These are phyloP conservation scores for Mirounga angustirostris DNA, from an alignment of 2,113 vertebrate species.

Conservation along the genomic window DNA sequence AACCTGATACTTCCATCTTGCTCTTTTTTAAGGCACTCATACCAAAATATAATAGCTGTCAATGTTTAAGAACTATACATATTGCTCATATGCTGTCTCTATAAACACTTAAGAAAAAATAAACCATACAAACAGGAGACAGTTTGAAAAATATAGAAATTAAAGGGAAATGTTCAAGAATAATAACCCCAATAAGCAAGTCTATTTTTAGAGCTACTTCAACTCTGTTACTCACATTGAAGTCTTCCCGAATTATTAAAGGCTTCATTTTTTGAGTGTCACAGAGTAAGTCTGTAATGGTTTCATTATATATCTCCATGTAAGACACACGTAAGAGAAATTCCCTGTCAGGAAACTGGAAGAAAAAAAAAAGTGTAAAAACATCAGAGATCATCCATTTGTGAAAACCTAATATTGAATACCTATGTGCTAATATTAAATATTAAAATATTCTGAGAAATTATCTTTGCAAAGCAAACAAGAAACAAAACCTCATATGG, in stretches of 20 bases:
- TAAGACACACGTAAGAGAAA: conserved; percentile 97
- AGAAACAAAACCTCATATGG: not conserved
- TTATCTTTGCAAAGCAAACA: not conserved
- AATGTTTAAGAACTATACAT: conserved; percentile 20
- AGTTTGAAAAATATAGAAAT: not conserved
- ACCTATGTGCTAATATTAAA: not conserved
- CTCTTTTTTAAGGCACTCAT: not conserved
- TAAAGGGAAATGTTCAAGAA: not conserved
- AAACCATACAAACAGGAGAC: not conserved
- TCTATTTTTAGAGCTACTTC: not conserved
- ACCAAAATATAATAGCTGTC: not conserved
- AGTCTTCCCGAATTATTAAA: conserved; percentile 94
- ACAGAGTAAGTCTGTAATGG: conserved; percentile 95
- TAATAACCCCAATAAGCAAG: not conserved
- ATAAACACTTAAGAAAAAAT: not conserved
- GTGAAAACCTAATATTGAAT: conserved; percentile 24
- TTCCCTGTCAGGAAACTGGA: conserved; percentile 94
- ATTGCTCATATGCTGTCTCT: conserved; percentile 15
- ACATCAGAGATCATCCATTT: not conserved
- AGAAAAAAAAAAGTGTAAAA: not conserved
- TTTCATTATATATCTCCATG: conserved; percentile 99
- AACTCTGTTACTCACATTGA: conserved; percentile 90
- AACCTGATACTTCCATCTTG: not conserved
- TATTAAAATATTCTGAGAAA: not conserved
- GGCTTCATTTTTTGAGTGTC: conserved; percentile 95